These are phyloP conservation scores for Idris sp. DNA, from an alignment of 1,140 invertebrate species.

Conservation along the genomic window DNA sequence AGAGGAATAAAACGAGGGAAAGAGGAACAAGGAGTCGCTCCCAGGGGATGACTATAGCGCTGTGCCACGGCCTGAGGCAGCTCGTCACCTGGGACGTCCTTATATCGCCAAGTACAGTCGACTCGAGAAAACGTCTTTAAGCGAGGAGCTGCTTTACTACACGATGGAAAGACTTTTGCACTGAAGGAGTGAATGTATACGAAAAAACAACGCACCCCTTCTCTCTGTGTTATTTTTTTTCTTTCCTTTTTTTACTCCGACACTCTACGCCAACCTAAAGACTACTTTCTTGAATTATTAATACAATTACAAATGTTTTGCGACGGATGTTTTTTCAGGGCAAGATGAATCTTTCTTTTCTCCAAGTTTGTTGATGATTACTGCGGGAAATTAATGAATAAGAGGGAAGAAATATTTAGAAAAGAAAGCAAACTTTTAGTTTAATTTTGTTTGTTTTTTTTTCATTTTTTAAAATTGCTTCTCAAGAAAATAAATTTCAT, in stretches of 20 bases:
- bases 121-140: constrained; percentile 69
- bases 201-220: constrained; percentile 34
- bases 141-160: constrained; percentile 53
- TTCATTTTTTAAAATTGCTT: too few species aligned
- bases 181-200: constrained; percentile 42
- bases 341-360: too few species aligned
- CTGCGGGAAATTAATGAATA: too few species aligned
- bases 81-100: constrained; percentile 76
- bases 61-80: constrained; percentile 74
- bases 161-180: constrained; percentile 53
- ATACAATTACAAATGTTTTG: constrained; percentile 47
- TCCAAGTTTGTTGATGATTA: too few species aligned
- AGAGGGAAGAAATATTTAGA: too few species aligned
- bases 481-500: too few species aligned
- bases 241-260: too few species aligned
- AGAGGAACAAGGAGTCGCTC: too few species aligned
- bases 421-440: too few species aligned
- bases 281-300: constrained; percentile 36
- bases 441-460: too few species aligned
- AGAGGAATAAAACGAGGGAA: too few species aligned
- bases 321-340: constrained; percentile 29
- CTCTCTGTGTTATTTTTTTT: too few species aligned
- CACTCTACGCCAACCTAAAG: constrained; percentile 23
- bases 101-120: constrained; percentile 75
- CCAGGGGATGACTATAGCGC: constrained; percentile 72